phyloP scores from a whole-genome alignment of 35 echinoderm and acorn worm genomes.

The Amphiura filiformis region DNA sequence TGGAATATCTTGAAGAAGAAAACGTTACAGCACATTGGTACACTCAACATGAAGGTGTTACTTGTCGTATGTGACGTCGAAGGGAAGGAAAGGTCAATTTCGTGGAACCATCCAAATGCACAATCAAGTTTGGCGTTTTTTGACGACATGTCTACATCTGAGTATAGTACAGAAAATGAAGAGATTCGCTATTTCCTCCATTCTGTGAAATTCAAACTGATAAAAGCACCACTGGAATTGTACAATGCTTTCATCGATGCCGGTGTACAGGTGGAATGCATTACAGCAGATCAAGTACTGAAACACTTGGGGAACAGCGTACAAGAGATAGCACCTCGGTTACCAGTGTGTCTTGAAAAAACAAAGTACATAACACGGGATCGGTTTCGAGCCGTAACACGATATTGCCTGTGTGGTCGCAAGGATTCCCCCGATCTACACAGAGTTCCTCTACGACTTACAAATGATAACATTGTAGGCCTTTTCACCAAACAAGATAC shows the following conservation, averaged over 20 bases:
- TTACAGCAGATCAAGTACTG: background rate
- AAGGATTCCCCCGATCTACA: background rate
- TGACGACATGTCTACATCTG: background rate
- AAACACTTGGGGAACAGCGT: background rate
- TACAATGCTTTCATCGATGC: too few relatives aligned
- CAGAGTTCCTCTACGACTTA: background rate
- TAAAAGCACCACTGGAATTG: too few relatives aligned
- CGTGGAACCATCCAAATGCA: background rate
- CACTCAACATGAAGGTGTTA: constrained; percentile 2
- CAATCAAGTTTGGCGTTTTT: constrained; percentile 3
- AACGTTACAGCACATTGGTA: constrained; percentile 11
- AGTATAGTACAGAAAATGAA: background rate
- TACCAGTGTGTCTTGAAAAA: background rate
- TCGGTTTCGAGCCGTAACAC: background rate
- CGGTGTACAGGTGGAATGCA: background rate
- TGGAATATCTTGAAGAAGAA: background rate
- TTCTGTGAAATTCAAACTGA: too few relatives aligned
- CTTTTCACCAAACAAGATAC: background rate
- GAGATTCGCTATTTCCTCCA: background rate
- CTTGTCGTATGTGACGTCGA: background rate
- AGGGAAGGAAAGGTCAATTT: background rate
- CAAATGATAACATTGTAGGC: background rate
- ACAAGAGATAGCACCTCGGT: background rate
- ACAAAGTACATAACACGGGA: background rate
- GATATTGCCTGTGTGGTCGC: constrained; percentile 1